Conservation (phyloP, 2,113 vertebrate species). For the Psittacara wagleri region DNA sequence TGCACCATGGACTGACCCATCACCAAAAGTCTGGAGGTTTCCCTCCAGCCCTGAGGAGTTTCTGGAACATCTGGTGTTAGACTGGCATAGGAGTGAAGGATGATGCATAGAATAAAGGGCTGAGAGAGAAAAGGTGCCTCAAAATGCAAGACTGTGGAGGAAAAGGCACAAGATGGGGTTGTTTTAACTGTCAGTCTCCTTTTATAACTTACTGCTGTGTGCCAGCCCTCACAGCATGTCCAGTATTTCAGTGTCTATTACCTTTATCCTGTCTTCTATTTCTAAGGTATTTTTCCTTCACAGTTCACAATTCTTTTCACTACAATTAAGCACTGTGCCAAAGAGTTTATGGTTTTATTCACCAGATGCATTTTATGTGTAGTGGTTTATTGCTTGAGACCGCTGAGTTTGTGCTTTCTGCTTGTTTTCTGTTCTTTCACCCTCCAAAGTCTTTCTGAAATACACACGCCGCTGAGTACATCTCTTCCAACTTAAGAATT, state of each 20-base stretch:
- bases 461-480: neutral
- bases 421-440: slow-evolving; percentile 4
- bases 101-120: neutral
- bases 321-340: slow-evolving; percentile 20
- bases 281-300: neutral
- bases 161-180: neutral
- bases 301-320: slow-evolving; percentile 21
- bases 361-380: neutral
- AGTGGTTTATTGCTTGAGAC: neutral
- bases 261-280: neutral
- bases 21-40: neutral
- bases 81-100: neutral
- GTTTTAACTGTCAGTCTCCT: neutral
- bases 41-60: neutral
- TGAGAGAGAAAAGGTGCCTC: neutral
- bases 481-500: neutral
- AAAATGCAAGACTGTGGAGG: neutral
- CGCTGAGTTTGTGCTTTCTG: neutral
- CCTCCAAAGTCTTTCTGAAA: neutral
- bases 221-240: neutral
- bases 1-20: neutral
- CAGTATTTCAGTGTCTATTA: neutral
- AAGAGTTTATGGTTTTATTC: slow-evolving; percentile 28
- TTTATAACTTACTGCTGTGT: neutral
- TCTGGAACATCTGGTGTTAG: neutral